Conservation (phyloP, 1,140 invertebrate species). For the Macrosteles quadrilineatus region DNA sequence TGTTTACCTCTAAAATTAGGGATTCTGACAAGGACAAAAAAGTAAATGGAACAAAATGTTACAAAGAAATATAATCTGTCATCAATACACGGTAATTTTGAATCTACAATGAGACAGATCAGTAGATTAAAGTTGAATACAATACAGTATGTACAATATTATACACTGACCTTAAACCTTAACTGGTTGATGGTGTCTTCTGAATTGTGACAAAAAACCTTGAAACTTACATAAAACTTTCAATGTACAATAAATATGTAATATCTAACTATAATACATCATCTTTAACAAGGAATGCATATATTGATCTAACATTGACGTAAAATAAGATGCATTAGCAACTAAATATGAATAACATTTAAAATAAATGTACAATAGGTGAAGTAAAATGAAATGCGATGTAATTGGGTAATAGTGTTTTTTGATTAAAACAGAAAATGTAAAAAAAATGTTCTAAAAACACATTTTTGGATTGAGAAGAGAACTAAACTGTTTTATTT, state of each 20-base stretch:
- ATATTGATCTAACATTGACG: background rate
- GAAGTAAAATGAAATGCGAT: too few species aligned
- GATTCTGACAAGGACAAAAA: too few species aligned
- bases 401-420: too few species aligned
- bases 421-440: too few species aligned
- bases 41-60: too few species aligned
- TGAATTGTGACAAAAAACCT: background rate
- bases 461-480: too few species aligned
- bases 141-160: conserved; percentile 22
- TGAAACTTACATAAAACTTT: background rate
- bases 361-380: too few species aligned
- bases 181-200: background rate
- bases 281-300: background rate
- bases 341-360: too few species aligned
- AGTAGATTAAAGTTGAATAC: background rate
- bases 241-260: background rate
- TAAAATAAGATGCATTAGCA: background rate
- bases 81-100: conserved; percentile 3
- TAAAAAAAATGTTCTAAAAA: too few species aligned
- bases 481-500: too few species aligned
- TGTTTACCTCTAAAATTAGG: too few species aligned
- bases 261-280: background rate
- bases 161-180: background rate
- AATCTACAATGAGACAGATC: conserved; percentile 12
- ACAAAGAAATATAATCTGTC: conserved; percentile 27